These are phyloP conservation scores for Caranx melampygus DNA, from an alignment of 2,113 vertebrate genomes.

Conservation along the genomic window DNA sequence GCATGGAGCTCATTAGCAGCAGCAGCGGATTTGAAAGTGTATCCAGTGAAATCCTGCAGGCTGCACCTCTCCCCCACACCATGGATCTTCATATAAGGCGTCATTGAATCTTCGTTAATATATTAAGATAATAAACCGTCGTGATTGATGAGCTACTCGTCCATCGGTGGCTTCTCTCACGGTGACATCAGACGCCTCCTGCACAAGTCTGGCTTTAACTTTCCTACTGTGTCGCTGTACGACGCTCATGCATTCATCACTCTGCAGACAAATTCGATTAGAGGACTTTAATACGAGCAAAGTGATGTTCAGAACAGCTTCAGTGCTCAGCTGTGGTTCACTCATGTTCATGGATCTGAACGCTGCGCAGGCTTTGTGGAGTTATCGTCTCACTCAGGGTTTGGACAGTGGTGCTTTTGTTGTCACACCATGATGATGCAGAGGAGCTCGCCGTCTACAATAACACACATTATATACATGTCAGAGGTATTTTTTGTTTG, in stretches of 20 bases:
- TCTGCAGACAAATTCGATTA: constrained; percentile 24
- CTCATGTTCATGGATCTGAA: not conserved
- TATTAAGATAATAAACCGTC: not conserved
- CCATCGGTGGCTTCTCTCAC: not conserved
- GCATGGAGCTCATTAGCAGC: constrained; percentile 57
- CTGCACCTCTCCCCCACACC: constrained; percentile 7
- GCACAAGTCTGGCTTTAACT: not conserved
- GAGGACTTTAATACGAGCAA: constrained; percentile 27
- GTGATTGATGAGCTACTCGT: not conserved
- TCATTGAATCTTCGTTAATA: not conserved
- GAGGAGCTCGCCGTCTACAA: no score
- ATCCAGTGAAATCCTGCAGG: constrained; percentile 29
- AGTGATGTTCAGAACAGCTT: constrained; percentile 24
- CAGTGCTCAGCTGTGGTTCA: constrained; percentile 30
- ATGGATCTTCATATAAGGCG: not conserved
- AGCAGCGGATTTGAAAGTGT: constrained; percentile 16
- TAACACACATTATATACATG: no score
- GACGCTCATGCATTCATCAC: constrained; percentile 3
- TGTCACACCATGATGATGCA: no score
- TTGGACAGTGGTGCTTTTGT: no score
- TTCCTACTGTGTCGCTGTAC: not conserved
- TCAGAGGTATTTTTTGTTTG: no score
- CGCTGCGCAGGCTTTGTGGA: not conserved
- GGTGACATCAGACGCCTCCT: not conserved
- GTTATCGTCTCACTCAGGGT: not conserved